Evolutionary conservation across 2,113 vertebrate genomes (phyloP).

Genomic region (Hiodon alosoides): DNA sequence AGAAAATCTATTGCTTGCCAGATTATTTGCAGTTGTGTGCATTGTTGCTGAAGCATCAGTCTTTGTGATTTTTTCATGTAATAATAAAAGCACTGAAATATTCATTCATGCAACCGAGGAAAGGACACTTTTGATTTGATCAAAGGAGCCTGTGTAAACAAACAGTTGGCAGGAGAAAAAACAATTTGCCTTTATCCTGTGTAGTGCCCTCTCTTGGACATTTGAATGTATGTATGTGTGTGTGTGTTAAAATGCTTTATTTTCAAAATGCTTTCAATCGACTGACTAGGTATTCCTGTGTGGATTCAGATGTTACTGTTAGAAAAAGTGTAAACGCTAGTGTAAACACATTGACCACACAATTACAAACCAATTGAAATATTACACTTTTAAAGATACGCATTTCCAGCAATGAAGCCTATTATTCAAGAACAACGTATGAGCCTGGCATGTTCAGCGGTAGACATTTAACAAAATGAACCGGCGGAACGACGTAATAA

Average conservation of each 20-base stretch:
- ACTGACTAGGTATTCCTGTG: background rate
- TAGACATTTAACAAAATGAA: conserved; percentile 13
- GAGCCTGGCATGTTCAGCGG: background rate
- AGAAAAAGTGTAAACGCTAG: background rate
- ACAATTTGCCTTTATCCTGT: background rate
- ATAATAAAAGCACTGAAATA: conserved; percentile 12
- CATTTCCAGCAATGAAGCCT: background rate
- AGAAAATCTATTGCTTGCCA: background rate
- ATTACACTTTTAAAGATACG: background rate
- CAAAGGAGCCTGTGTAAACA: conserved; percentile 14
- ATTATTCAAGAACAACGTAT: too few species aligned
- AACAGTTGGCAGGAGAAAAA: conserved; percentile 9
- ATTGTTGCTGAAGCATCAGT: background rate
- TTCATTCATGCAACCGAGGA: background rate
- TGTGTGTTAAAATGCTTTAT: conserved; percentile 8
- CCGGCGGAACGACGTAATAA: conserved; percentile 27
- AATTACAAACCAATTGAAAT: background rate
- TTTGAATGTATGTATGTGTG: background rate
- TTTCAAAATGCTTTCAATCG: background rate
- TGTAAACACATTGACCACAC: background rate
- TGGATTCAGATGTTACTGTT: background rate
- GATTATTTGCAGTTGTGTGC: background rate
- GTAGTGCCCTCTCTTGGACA: background rate
- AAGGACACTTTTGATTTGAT: conserved; percentile 2
- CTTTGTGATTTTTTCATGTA: background rate